phyloP scores from a whole-genome alignment of 2,797 vertebrate species.

The Chelonia mydas region DNA sequence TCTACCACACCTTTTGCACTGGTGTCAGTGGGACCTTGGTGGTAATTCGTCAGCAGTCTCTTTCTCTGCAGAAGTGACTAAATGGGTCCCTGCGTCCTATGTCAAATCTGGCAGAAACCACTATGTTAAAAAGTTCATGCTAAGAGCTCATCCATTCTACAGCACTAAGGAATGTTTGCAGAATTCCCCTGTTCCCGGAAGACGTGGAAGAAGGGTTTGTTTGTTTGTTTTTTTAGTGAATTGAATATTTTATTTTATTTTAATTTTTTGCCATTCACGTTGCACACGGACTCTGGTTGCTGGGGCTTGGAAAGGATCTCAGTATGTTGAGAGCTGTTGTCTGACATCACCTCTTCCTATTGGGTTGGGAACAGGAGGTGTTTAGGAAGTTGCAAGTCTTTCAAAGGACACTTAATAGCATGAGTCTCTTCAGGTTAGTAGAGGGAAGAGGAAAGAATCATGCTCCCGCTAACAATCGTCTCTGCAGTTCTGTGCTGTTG shows the following conservation, averaged over 20 bases:
- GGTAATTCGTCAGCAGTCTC: not conserved
- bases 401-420: slow-evolving; percentile 73
- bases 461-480: slow-evolving; percentile 32
- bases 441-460: slow-evolving; percentile 48
- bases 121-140: not conserved
- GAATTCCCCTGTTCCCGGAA: slow-evolving; percentile 27
- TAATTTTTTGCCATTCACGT: not conserved
- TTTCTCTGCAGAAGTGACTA: not conserved
- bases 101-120: slow-evolving; percentile 37
- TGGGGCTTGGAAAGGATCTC: not conserved
- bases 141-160: not conserved
- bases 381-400: slow-evolving; percentile 60
- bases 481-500: not conserved
- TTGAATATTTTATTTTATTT: slow-evolving; percentile 31
- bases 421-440: slow-evolving; percentile 29
- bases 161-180: not conserved
- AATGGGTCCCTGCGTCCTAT: not conserved
- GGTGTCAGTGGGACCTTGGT: not conserved
- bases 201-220: slow-evolving; percentile 10
- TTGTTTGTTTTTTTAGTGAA: not conserved
- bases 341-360: slow-evolving; percentile 19
- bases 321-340: slow-evolving; percentile 6
- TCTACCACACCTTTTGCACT: fast-evolving
- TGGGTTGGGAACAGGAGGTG: slow-evolving; percentile 38
- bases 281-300: not conserved